Evolutionary conservation across 2,113 vertebrate species (phyloP), one percentile per base, ranked within the genome.

Genomic region (Alces alces): DNA sequence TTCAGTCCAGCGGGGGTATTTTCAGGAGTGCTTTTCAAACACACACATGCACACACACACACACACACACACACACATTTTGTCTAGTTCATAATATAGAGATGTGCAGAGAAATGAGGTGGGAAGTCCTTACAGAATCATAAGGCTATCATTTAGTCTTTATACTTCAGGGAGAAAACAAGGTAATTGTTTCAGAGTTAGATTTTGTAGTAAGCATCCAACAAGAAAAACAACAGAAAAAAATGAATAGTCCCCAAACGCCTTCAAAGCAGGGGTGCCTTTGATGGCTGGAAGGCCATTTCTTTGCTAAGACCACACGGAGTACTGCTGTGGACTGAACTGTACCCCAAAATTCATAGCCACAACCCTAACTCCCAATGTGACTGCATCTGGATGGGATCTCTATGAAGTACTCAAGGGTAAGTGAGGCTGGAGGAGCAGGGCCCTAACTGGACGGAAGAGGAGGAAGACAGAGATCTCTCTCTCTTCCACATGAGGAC

Each of bases 11-110:
- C 52, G 93, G 92, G 57, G 21, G 54, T 92, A 86, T 93, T 96
- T 89, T 97, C 58, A 80, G 84, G 80, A 92, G 12, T 50, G 93
- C n/a, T 97, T 96, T 95, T 55, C 84, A 95, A 58, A 52, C 19
- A 94, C 33, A 13, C 8, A 8, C 50, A 89, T 15, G 54, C 5
- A 73, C 6, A 52, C 3, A 57, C 16, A 95, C 58, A 21, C 5
- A 10, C 47, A 84, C 27, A 61, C 2, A 76, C 9, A 76, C 7
- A 47, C 39, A 78, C 39, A 78, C 7, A 78, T 57, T 95, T 83
- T 91, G 76, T 91, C 39, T 91, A 25, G 33, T 64, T 95, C 12
- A 93, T 58, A 96, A 91, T n/a, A 88, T 4, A 64, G 19, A 79
- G 83, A 39, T 33, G 4, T 45, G 19, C 30, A 64, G 55, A 83